Evolutionary conservation across 2,888 invertebrate genomes (phyloP), one percentile per base, ranked within the genome.

Genomic region (Dicyrtoma fusca): DNA sequence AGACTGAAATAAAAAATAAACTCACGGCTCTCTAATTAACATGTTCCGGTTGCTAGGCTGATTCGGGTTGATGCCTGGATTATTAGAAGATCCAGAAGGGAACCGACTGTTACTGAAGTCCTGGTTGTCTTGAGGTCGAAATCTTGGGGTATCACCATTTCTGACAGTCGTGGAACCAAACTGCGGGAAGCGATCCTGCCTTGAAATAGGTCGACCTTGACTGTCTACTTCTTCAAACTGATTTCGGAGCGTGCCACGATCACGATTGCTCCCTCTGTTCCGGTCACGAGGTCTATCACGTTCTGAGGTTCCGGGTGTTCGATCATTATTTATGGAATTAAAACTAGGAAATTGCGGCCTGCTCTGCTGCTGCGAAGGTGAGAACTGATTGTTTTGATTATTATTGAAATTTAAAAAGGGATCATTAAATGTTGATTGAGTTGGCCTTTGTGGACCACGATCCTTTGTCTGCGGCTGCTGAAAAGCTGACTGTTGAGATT

Each of bases 301-400:
- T 5, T 34, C 34, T 5, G 34, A 34, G n/a, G 47, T 42, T 19
- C 63, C 63, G n/a, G 47, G 45, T 2, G 45, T 19, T 14, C 63
- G 47, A 23, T 64, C 63, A 47, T 19, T 45, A 25, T 64, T 47
- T 14, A 77, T 71, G 26, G 76, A 70, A 69, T 79, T 78, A 57
- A 74, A 69, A 71, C 73, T 72, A 49, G 73, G 49, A 71, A 79
- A 77, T 26, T 74, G 77, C 47, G 76, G 71, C 42, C 75, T 49
- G 17, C 69, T 59, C 45, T 75, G 73, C 47, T 64, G 69, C 66
- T 77, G 77, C 5, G 8, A 34, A 11, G 59, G 25, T 25, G 59
- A 13, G 13, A 64, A 64, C 47, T 45, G 63, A 64, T 47, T 64
- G 47, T 45, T 51, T 62, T 76, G 74, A 74, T 76, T 76, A 72